These are phyloP conservation scores for Chrysaora quinquecirrha DNA, from an alignment of 30 jellyfish, hydroid and myxozoan species.

Conservation along the genomic window DNA sequence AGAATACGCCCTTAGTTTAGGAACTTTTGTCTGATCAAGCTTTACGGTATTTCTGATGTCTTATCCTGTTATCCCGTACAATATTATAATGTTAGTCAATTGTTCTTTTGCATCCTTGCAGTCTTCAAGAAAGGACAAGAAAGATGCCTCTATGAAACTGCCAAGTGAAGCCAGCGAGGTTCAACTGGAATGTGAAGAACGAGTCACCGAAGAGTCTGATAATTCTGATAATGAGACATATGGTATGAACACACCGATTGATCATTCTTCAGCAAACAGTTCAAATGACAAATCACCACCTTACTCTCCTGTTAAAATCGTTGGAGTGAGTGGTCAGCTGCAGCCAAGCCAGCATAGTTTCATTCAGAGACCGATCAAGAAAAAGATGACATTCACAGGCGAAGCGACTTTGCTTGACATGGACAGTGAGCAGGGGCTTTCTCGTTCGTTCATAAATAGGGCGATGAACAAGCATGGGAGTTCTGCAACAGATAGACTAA, in stretches of 20 bases:
- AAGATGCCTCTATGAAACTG: constrained; percentile 8
- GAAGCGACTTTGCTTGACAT: constrained; percentile 2
- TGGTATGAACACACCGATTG: constrained; percentile 1
- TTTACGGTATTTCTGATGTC: no score
- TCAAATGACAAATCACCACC: constrained; percentile 44
- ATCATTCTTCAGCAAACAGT: neutral
- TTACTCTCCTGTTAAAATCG: constrained; percentile 74
- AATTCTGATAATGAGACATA: constrained; percentile 36
- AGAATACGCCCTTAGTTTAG: no score
- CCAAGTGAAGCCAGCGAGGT: constrained; percentile 50
- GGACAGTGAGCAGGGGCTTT: constrained; percentile 6
- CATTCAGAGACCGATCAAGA: constrained; percentile 65
- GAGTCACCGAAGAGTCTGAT: constrained; percentile 71
- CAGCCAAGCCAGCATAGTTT: constrained; percentile 53
- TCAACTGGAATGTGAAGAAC: constrained; percentile 70
- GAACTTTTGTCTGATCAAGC: no score
- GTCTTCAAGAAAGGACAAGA: constrained; percentile 48
- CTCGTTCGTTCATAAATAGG: constrained; percentile 24
- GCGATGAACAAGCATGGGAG: constrained; percentile 2
- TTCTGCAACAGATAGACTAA: neutral
- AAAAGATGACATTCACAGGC: constrained; percentile 31
- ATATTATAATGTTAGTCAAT: no score
- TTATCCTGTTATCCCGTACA: no score
- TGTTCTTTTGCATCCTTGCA: neutral
- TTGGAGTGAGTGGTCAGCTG: constrained; percentile 60